phyloP scores from a whole-genome alignment of 2,113 vertebrate species.

The Nannobrachium achirus region DNA sequence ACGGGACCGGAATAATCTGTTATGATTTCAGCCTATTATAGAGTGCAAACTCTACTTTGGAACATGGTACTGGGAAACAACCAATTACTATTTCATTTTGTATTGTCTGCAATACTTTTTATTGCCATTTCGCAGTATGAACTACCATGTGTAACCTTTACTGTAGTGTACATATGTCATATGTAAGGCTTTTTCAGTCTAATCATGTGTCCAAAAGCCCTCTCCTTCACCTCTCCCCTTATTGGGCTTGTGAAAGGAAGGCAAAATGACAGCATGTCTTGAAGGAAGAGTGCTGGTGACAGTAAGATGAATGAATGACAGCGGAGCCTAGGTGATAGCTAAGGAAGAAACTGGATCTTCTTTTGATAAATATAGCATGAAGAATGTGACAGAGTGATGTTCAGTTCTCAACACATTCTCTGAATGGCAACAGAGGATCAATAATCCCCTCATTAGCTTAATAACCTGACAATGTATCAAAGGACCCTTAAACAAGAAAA shows the following conservation, averaged over 20 bases:
- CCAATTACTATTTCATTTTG: too few species aligned
- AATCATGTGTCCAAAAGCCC: background rate
- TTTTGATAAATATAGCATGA: constrained; percentile 61
- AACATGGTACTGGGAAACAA: too few species aligned
- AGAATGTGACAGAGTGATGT: constrained; percentile 14
- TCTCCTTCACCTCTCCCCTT: constrained; percentile 19
- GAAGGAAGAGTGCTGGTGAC: constrained; percentile 52
- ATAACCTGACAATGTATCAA: too few species aligned
- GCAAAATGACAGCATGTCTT: constrained; percentile 42
- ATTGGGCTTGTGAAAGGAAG: constrained; percentile 31
- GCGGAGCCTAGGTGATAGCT: constrained; percentile 61
- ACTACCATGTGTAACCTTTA: too few species aligned
- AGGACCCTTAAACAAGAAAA: too few species aligned
- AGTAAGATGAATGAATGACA: constrained; percentile 70
- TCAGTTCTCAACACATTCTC: background rate
- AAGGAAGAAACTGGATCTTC: constrained; percentile 59
- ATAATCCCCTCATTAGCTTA: background rate
- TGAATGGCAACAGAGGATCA: background rate
- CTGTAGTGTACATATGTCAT: too few species aligned
- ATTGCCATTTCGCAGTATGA: too few species aligned
- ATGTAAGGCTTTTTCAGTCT: background rate
- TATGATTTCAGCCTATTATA: too few species aligned
- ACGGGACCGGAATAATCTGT: too few species aligned
- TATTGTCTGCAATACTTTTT: too few species aligned
- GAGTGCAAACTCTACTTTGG: too few species aligned